Conservation (phyloP, 2,888 invertebrate species). For the Unio pictorum region DNA sequence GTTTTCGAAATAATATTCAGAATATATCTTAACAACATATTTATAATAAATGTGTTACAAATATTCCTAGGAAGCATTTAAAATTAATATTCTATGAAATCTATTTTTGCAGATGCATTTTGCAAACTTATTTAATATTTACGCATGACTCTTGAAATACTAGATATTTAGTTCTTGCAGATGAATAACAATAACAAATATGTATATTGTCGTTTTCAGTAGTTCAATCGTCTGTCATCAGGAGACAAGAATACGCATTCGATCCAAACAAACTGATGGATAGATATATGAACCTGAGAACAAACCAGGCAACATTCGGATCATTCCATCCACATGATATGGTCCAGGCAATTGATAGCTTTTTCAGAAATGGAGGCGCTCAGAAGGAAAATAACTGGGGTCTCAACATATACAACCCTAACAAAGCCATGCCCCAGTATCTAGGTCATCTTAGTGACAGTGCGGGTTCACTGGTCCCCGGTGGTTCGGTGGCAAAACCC, state of each 20-base stretch:
- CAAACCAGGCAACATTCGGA: constrained; percentile 28
- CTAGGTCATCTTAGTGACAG: constrained; percentile 11
- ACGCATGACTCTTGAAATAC: too few species aligned
- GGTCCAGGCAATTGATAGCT: constrained; percentile 17
- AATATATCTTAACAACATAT: too few species aligned
- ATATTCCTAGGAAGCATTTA: too few species aligned
- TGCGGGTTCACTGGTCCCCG: constrained; percentile 3
- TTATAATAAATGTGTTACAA: too few species aligned
- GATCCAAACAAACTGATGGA: constrained; percentile 33
- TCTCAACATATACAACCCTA: constrained; percentile 28
- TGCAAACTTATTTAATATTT: too few species aligned
- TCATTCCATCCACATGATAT: constrained; percentile 36
- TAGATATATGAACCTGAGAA: constrained; percentile 31
- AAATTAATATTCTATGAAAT: too few species aligned
- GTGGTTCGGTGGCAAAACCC: background rate
- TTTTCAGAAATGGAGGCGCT: constrained; percentile 12
- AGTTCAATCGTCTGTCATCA: too few species aligned
- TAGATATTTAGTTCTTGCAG: too few species aligned
- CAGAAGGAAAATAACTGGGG: constrained; percentile 17
- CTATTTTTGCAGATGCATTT: too few species aligned
- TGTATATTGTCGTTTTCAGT: too few species aligned
- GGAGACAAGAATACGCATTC: constrained; percentile 10
- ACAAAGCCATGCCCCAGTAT: constrained; percentile 22
- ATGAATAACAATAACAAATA: too few species aligned
- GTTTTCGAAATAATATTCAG: too few species aligned